phyloP scores from a whole-genome alignment of 2,888 invertebrate genomes.

The Orthonychiurus folsomi region DNA sequence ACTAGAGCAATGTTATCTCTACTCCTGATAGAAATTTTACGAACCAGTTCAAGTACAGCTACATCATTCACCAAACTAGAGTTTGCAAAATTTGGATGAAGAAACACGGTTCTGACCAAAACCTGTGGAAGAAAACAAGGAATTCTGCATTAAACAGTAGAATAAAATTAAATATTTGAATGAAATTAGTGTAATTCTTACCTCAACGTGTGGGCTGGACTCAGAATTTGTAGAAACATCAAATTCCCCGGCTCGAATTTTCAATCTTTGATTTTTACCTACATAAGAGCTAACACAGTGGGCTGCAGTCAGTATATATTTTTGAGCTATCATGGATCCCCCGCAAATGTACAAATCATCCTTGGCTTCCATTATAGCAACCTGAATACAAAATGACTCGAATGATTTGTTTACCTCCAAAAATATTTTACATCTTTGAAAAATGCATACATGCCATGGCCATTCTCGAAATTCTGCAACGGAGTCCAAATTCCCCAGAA shows the following conservation, averaged over 20 bases:
- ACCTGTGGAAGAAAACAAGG: slow-evolving; percentile 14
- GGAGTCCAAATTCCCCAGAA: slow-evolving; percentile 42
- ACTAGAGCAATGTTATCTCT: slow-evolving; percentile 43
- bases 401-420: slow-evolving; percentile 9
- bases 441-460: slow-evolving; percentile 46
- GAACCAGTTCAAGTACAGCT: slow-evolving; percentile 43
- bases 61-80: slow-evolving; percentile 44
- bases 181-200: slow-evolving; percentile 32
- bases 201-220: slow-evolving; percentile 44
- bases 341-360: slow-evolving; percentile 46
- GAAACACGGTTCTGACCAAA: slow-evolving; percentile 33
- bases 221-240: slow-evolving; percentile 45
- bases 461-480: slow-evolving; percentile 45
- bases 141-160: background rate
- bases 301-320: slow-evolving; percentile 45
- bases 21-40: slow-evolving; percentile 35
- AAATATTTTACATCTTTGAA: background rate
- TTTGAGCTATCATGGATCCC: slow-evolving; percentile 44
- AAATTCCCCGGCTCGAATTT: slow-evolving; percentile 46
- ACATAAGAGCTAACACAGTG: slow-evolving; percentile 45
- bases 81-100: slow-evolving; percentile 44
- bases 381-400: slow-evolving; percentile 39
- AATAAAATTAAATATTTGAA: background rate
- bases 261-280: slow-evolving; percentile 38
- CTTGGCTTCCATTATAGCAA: slow-evolving; percentile 44